A percentile compares a stretch with the other conserved stretches of the same genome.
Conservation (phyloP, 2,113 vertebrate genomes). For the Podarcis raffonei region DNA sequence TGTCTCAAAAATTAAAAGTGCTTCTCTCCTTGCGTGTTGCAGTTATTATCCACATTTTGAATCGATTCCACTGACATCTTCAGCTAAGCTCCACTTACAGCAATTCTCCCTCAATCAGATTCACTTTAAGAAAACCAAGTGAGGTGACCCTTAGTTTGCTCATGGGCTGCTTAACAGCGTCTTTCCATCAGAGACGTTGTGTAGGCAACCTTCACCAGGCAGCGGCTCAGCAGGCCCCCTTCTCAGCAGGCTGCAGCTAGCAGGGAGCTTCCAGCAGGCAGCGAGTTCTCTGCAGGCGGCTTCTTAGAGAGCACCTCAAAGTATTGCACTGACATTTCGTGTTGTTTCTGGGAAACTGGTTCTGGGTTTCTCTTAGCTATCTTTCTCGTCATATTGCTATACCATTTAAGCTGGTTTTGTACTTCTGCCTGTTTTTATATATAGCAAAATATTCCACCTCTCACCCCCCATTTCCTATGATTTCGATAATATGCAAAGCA, state of each 20-base stretch:
- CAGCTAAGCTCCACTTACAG: not conserved
- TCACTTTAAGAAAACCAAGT: not conserved
- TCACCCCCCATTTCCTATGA: too few species aligned
- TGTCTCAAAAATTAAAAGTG: not conserved
- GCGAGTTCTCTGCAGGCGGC: not conserved
- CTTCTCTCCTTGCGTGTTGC: not conserved
- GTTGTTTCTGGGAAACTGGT: not conserved
- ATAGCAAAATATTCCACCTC: not conserved
- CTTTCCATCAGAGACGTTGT: not conserved
- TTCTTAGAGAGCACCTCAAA: slow-evolving; percentile 5
- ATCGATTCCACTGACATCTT: too few species aligned
- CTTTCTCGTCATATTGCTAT: not conserved
- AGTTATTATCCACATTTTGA: not conserved
- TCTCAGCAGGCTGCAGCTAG: not conserved
- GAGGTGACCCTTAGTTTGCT: not conserved
- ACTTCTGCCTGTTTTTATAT: not conserved
- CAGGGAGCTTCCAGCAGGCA: not conserved
- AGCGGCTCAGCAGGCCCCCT: not conserved
- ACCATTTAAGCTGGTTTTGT: not conserved
- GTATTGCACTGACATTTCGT: not conserved
- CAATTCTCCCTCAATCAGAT: not conserved
- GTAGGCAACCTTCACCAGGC: not conserved
- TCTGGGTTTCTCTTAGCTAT: not conserved
- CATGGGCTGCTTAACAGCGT: not conserved
- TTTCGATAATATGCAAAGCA: not conserved